A percentile compares a stretch with the other conserved stretches of the same genome.
These are phyloP conservation scores for Melipona beecheii DNA, from an alignment of 2,888 invertebrate species.

Conservation along the genomic window DNA sequence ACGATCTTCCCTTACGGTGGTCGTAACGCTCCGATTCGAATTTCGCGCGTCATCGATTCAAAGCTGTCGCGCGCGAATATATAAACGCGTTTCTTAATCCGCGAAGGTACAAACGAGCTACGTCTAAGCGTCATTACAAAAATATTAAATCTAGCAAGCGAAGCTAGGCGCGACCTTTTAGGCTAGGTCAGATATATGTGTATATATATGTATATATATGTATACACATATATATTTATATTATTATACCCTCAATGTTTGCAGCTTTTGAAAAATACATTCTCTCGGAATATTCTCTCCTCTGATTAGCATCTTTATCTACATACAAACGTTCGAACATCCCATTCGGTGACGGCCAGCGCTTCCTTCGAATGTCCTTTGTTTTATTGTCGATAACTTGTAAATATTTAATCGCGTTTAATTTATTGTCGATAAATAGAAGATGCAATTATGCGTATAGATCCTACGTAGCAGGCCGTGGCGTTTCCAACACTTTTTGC, in stretches of 20 bases:
- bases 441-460: constrained; percentile 48
- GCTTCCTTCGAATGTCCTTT: constrained; percentile 58
- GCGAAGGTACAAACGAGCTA: constrained; percentile 80
- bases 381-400: constrained; percentile 59
- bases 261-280: constrained; percentile 73
- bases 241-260: constrained; percentile 50
- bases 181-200: constrained; percentile 44
- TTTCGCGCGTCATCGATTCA: neutral
- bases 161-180: constrained; percentile 76
- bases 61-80: constrained; percentile 15
- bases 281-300: constrained; percentile 56
- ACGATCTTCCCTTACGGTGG: constrained; percentile 7
- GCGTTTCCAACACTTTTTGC: neutral
- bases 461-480: constrained; percentile 33
- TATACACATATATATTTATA: constrained; percentile 42
- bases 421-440: constrained; percentile 67
- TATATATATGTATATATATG: constrained; percentile 39
- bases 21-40: constrained; percentile 20
- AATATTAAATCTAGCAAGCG: constrained; percentile 84
- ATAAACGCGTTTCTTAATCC: constrained; percentile 42
- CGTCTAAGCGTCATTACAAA: constrained; percentile 83
- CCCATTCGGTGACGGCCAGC: constrained; percentile 66
- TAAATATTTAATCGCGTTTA: constrained; percentile 45
- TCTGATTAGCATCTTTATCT: constrained; percentile 47
- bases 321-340: constrained; percentile 49